These are phyloP conservation scores for Arge pagana DNA, from an alignment of 2,888 invertebrate species.

Conservation along the genomic window DNA sequence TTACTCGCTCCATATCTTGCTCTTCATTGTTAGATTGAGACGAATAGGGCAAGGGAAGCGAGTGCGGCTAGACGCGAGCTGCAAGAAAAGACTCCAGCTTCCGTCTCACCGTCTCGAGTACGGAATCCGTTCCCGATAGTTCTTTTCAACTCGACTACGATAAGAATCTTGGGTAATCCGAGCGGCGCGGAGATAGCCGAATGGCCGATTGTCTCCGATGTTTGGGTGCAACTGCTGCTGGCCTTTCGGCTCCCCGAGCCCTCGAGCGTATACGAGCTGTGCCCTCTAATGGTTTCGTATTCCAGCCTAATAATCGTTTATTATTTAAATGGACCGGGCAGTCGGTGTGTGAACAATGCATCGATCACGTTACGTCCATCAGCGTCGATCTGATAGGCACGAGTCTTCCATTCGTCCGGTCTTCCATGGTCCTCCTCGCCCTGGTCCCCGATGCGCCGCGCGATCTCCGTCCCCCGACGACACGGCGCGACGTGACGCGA, in stretches of 20 bases:
- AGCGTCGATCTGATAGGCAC: constrained; percentile 22
- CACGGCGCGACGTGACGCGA: background rate
- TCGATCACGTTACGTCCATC: constrained; percentile 25
- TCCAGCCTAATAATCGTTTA: constrained; percentile 25
- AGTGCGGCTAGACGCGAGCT: no score
- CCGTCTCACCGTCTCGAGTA: no score
- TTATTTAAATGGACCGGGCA: constrained; percentile 26
- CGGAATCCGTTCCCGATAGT: background rate
- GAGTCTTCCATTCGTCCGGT: constrained; percentile 20
- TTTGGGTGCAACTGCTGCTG: constrained; percentile 15
- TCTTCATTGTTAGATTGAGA: no score
- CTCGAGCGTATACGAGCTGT: constrained; percentile 1
- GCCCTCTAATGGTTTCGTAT: constrained; percentile 23
- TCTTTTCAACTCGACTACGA: constrained; percentile 15
- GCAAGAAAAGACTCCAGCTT: no score
- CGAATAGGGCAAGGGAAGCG: no score
- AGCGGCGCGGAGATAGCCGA: constrained; percentile 12
- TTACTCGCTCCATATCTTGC: no score
- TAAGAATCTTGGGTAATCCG: constrained; percentile 23
- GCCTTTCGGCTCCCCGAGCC: constrained; percentile 7
- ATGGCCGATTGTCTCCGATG: constrained; percentile 20
- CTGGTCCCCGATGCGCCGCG: no score
- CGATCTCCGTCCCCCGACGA: constrained; percentile 10
- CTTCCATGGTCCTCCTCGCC: constrained; percentile 10
- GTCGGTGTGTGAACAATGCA: constrained; percentile 25